Conservation (phyloP, 2,888 invertebrate species). For the Scrobipalpa costella region DNA sequence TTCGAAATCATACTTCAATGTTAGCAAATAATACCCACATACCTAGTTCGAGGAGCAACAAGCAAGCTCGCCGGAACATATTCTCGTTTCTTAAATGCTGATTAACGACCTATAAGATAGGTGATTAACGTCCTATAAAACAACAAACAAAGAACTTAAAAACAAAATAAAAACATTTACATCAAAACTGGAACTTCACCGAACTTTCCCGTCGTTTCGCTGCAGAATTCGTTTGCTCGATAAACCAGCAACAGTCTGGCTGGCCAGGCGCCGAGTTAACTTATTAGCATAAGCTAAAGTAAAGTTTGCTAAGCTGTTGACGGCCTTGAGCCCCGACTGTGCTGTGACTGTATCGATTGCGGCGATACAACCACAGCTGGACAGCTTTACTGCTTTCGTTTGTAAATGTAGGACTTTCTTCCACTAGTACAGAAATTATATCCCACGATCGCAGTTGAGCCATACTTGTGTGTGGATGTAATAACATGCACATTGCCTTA, state of each 20-base stretch:
- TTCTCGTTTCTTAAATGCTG: too few relatives aligned
- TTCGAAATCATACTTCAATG: too few relatives aligned
- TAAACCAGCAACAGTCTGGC: conserved; percentile 11
- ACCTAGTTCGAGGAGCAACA: too few relatives aligned
- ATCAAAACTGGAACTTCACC: conserved; percentile 1
- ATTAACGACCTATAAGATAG: too few relatives aligned
- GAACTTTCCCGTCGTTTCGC: conserved; percentile 8
- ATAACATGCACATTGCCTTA: too few relatives aligned
- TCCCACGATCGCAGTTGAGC: too few relatives aligned
- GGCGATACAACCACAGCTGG: conserved; percentile 3
- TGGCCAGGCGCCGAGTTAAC: conserved; percentile 5
- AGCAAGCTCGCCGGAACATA: not conserved
- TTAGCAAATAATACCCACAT: not conserved
- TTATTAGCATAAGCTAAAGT: conserved; percentile 5
- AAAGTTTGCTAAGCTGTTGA: not conserved
- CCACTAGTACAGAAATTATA: too few relatives aligned
- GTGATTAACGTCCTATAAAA: too few relatives aligned
- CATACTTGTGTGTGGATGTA: too few relatives aligned
- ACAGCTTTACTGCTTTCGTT: not conserved
- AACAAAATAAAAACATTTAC: not conserved
- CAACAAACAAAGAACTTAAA: too few relatives aligned
- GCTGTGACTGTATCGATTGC: conserved; percentile 13
- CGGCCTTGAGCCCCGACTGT: not conserved
- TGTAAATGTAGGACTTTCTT: not conserved
- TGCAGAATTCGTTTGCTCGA: conserved; percentile 7